A percentile compares a stretch with the other conserved stretches of the same genome.
These are phyloP conservation scores for Galeopterus variegatus DNA, from an alignment of 2,113 vertebrate genomes.

Conservation along the genomic window DNA sequence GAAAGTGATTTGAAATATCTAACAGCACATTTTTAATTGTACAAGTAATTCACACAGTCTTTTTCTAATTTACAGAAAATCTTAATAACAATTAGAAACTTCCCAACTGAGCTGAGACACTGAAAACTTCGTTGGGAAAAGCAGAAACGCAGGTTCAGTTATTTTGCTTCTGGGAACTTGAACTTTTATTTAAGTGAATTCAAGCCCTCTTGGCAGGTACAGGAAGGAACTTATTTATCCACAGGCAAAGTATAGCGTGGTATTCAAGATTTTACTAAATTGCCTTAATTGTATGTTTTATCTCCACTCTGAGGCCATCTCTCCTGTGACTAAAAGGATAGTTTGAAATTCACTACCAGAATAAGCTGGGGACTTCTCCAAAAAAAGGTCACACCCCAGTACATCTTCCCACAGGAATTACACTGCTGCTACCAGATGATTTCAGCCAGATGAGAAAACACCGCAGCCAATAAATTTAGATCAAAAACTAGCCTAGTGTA, in stretches of 20 bases:
- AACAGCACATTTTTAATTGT: not conserved
- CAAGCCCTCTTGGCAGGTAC: not conserved
- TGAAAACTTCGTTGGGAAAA: not conserved
- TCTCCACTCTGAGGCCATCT: not conserved
- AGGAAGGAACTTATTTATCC: not conserved
- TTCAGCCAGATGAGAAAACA: not conserved
- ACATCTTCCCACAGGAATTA: not conserved
- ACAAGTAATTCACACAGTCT: not conserved
- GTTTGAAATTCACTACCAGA: not conserved
- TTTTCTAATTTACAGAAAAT: not conserved
- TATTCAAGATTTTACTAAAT: not conserved
- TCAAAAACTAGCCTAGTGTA: not conserved
- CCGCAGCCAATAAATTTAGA: too few species aligned
- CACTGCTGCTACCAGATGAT: not conserved
- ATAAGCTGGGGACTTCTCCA: not conserved
- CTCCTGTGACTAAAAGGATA: not conserved
- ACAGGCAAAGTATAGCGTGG: not conserved
- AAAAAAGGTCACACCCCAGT: rapidly evolving
- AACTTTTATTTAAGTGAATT: not conserved
- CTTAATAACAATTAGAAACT: not conserved
- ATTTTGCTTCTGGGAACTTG: not conserved
- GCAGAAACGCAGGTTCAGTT: not conserved
- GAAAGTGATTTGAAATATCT: not conserved
- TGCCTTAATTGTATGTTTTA: not conserved
- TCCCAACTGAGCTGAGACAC: not conserved